Conservation (phyloP, 2,113 vertebrate genomes). For the Ophiodon elongatus region DNA sequence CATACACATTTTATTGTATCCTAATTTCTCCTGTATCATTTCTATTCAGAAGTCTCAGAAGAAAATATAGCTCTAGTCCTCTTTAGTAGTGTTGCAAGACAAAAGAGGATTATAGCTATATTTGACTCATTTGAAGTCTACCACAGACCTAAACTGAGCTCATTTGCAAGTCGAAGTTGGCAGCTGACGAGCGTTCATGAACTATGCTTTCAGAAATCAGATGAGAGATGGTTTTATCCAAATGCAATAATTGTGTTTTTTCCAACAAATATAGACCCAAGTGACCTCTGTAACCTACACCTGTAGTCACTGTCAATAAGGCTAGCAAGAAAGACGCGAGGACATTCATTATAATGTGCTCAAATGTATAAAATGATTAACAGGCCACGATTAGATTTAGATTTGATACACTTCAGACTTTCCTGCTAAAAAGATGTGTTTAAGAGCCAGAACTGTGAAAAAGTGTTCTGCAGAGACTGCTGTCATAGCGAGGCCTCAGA, state of each 20-base stretch:
- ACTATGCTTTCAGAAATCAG: conserved; percentile 6
- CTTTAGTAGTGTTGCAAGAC: background rate
- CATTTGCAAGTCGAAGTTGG: background rate
- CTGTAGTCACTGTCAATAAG: conserved; percentile 12
- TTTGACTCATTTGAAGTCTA: conserved; percentile 23
- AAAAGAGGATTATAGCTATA: background rate
- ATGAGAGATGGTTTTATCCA: conserved; percentile 1
- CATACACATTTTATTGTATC: background rate
- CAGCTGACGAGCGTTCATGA: background rate
- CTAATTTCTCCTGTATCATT: background rate
- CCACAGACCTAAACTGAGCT: background rate
- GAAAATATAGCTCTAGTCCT: conserved; percentile 19
- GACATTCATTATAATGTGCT: background rate
- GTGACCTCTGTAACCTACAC: conserved; percentile 17
- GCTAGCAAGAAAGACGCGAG: conserved; percentile 5
- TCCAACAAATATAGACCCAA: background rate
- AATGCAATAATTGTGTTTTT: conserved; percentile 3
- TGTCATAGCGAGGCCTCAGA: conserved; percentile 41
- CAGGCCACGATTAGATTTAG: background rate
- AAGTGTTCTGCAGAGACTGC: background rate
- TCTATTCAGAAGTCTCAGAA: background rate
- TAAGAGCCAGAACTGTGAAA: background rate
- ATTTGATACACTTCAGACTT: background rate
- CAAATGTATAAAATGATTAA: background rate
- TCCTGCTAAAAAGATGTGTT: background rate